Conservation (phyloP, 1,140 invertebrate genomes). For the Trachymyrmex cornetzi region DNA sequence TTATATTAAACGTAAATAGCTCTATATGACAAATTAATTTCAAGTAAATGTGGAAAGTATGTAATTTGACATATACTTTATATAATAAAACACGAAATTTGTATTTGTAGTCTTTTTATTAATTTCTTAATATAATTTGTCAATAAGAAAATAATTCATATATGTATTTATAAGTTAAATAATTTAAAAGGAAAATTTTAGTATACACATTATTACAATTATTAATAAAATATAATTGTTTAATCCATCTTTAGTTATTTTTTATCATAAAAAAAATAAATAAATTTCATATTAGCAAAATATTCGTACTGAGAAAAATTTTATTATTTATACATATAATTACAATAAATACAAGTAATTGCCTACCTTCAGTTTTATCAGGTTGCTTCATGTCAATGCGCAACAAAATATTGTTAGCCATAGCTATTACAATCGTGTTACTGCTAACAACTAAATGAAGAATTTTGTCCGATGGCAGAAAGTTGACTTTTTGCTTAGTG, state of each 20-base stretch:
- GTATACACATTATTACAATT: not conserved
- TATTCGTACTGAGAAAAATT: not conserved
- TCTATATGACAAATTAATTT: not conserved
- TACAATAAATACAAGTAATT: slow-evolving; percentile 1
- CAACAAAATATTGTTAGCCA: slow-evolving; percentile 93
- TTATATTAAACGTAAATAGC: too few relatives aligned
- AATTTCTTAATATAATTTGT: too few relatives aligned
- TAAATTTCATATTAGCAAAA: too few relatives aligned
- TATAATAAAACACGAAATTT: not conserved
- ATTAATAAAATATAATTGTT: not conserved
- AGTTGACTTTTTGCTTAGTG: slow-evolving; percentile 92
- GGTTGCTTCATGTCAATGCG: slow-evolving; percentile 94
- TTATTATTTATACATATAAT: not conserved
- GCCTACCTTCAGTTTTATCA: slow-evolving; percentile 91
- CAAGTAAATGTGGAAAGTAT: not conserved
- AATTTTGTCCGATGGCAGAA: slow-evolving; percentile 92
- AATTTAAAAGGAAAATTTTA: not conserved
- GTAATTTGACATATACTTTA: too few relatives aligned
- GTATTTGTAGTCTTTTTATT: not conserved
- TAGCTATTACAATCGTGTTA: slow-evolving; percentile 93
- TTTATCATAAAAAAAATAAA: too few relatives aligned
- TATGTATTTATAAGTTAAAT: not conserved
- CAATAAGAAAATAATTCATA: not conserved
- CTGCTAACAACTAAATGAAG: slow-evolving; percentile 93
- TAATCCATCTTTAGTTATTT: too few relatives aligned